These are phyloP conservation scores for Diogma glabrata DNA, from an alignment of 2,888 invertebrate genomes.

Conservation along the genomic window DNA sequence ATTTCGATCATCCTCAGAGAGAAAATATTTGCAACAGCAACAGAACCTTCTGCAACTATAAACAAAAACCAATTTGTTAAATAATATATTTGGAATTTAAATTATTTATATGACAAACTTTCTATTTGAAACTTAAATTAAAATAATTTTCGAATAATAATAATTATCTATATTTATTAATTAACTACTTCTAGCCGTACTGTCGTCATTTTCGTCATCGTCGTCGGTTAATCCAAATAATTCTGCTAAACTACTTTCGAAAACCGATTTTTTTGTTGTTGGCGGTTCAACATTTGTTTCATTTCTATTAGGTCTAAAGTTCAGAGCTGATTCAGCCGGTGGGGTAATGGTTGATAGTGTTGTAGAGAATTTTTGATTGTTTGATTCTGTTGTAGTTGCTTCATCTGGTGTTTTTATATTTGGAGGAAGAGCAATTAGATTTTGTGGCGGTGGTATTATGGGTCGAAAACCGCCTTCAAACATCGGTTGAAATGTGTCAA, in stretches of 20 bases:
- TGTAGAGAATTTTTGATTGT: neutral
- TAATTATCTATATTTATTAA: no score
- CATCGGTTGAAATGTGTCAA: constrained; percentile 55
- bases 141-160: no score
- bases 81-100: no score
- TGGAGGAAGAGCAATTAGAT: neutral
- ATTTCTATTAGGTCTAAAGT: no score
- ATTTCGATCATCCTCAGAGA: no score
- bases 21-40: no score
- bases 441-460: constrained; percentile 42
- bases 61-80: no score
- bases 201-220: constrained; percentile 30
- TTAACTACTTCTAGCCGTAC: constrained; percentile 21
- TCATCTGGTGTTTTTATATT: neutral
- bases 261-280: neutral
- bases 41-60: no score
- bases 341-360: neutral
- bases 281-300: no score
- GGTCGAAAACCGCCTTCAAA: constrained; percentile 58
- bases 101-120: no score
- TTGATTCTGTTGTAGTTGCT: neutral
- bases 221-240: constrained; percentile 19
- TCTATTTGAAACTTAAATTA: no score
- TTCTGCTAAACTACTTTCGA: constrained; percentile 3
- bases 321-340: no score